Base-by-base conservation (phyloP, 2,113 vertebrate genomes). In the Onychostoma macrolepis region DNA sequence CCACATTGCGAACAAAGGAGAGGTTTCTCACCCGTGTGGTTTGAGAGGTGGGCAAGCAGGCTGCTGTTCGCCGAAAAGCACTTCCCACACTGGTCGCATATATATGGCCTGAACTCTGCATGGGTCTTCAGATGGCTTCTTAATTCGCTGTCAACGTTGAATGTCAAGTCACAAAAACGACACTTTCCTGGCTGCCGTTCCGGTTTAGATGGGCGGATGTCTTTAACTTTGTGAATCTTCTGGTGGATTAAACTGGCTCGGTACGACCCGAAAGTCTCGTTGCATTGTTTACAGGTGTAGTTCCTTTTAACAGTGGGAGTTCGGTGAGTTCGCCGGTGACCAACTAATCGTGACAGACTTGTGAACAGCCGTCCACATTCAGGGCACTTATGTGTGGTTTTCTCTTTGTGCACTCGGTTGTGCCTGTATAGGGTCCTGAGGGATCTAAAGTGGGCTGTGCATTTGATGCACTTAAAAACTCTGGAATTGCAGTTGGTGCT, bases 61-160 rank as follows among this genome's bases (percentile, higher is more conserved):
- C 93, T 92, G 0, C 91, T 84, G 53, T 90, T 89, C 0, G 94
- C 90, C 11, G 90, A 85, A 9, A 93, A 95, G 12, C 89, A 90
- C 90, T 94, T 95, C 12, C 79, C 84, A 69, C 94, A 95, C 87
- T 92, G 90, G 79, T 94, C 91, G 1, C 94, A 95, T 80, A 87
- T 91, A 87, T 91, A 93, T 0, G 93, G 89, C 30, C 92, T 90
- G 15, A 89, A 86, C 41, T 83, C 90, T 0, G 91, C 89, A 89
- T 95, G 94, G 0, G 91, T 89, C 45, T 94, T 93, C 92, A 94
- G 93, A 89, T 95, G 95, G 87, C 93, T 93, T 1, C 94, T 91
- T 0, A 95, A 90, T 84, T 92, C 93, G 0, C 93, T 94, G 83
- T 94, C 92, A 0, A 93, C 91, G 87, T 86, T 85, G 81, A 95